Conservation (phyloP, 2,113 vertebrate genomes). For the Anas platyrhynchos region DNA sequence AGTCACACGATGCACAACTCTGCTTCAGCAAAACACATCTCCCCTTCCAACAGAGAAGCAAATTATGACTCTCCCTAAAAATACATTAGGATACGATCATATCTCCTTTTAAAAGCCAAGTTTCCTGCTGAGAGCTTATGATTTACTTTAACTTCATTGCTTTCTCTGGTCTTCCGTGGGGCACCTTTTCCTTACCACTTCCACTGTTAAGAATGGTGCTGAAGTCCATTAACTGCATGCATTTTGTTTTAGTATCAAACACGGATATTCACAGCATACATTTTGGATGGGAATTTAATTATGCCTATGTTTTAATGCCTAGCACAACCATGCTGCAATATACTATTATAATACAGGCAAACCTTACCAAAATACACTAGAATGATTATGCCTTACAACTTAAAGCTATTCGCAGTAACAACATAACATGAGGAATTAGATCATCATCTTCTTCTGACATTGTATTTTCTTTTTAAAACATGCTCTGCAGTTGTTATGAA, state of each 20-base stretch:
- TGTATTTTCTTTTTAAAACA: neutral
- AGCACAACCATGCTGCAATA: neutral
- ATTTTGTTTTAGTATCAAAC: neutral
- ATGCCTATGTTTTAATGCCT: neutral
- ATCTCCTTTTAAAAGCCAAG: neutral
- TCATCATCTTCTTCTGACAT: neutral
- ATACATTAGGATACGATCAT: neutral
- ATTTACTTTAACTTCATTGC: neutral
- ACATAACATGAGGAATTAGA: neutral
- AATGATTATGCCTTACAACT: neutral
- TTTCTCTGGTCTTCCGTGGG: neutral
- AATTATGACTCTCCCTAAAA: neutral
- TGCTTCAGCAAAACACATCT: neutral
- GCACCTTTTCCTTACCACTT: neutral
- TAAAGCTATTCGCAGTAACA: neutral
- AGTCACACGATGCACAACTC: neutral
- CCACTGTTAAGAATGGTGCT: neutral
- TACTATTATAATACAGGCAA: neutral
- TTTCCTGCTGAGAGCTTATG: neutral
- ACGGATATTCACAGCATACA: neutral
- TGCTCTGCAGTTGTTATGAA: accelerated
- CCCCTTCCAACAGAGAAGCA: neutral
- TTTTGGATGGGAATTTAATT: neutral
- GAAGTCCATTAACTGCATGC: neutral
- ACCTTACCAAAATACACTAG: neutral